Base-by-base conservation (phyloP, 2,797 vertebrate species). In the Coranthus polyacanthus region DNA sequence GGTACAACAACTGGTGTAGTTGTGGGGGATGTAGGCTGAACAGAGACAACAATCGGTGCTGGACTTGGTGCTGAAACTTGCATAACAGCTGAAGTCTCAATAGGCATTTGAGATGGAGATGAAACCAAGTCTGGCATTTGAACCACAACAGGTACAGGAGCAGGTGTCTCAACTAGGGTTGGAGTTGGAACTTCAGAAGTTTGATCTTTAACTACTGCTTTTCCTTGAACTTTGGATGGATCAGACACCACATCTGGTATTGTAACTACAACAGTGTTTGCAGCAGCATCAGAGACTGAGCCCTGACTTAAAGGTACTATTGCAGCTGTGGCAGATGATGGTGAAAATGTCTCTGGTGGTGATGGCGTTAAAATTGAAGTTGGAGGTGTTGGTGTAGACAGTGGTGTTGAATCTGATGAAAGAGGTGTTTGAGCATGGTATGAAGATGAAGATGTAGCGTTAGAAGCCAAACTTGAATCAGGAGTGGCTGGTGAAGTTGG, bases 71-170 rank as follows among this genome's bases (percentile, higher is more conserved):
- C 37, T 80, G 79, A 81, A 4, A 86, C 79, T 42, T 89, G 79
- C 70, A 85, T 68, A 59, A 72, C 41, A 70, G 74, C 46, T 78
- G 84, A 36, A 71, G 59, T 46, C 12, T 81, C 58, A 26, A 36
- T 41, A 32, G 88, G 67, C 49, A 89, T 73, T 42, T 90, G 89
- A 52, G 90, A 90, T 62, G 88, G 89, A 52, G 90, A 85, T 55
- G 89, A 90, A 76, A 90, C 88, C 37, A 92, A 73, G 47, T 92
- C 90, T 77, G 92, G 88, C 87, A 92, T 92, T 89, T 88, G 78
- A 57, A 83, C 81, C 18, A 81, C 59, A 61, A 83, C 59, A 53
- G 83, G 52, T 51, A 46, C 45, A 70, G 55, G 34, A 60, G 60
- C 15, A 15, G 62, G 58, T 13, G 39, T 66, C 9, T 60, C 57